Percentiles rank a stretch among this genome's conserved stretches.
Conservation (phyloP, 2,113 vertebrate species). For the Calyptomena viridis region DNA sequence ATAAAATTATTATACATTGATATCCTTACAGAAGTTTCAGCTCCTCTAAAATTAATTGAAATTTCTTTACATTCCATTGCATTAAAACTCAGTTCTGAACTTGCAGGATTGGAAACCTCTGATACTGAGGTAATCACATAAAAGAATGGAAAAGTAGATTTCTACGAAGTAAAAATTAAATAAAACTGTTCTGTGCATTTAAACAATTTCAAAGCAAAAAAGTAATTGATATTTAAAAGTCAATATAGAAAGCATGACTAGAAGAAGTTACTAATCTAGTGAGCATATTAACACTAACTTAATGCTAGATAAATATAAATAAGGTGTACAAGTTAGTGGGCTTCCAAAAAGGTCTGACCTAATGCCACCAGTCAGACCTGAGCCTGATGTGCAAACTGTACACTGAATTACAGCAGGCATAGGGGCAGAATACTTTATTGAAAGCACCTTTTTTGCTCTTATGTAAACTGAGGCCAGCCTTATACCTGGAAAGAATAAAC, state of each 20-base stretch:
- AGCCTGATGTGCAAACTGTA: not conserved
- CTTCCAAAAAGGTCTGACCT: not conserved
- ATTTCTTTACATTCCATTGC: not conserved
- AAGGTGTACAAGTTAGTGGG: not conserved
- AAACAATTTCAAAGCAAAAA: not conserved
- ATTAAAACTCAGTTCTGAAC: not conserved
- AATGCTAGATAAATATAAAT: not conserved
- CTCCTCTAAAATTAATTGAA: not conserved
- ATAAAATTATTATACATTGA: not conserved
- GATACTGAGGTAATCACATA: not conserved
- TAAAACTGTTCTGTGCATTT: not conserved
- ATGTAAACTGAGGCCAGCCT: not conserved
- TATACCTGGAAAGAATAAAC: not conserved
- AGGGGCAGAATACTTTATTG: not conserved
- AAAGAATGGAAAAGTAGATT: not conserved
- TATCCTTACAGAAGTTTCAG: not conserved
- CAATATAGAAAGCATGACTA: not conserved
- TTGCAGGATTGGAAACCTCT: not conserved
- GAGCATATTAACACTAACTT: not conserved
- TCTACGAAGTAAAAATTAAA: not conserved
- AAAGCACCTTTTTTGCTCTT: not conserved
- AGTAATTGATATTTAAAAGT: not conserved
- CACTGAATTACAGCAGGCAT: not conserved
- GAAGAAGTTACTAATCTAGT: not conserved
- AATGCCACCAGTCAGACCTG: not conserved